Conservation (phyloP, 2,113 vertebrate species). For the Pitta sordida region DNA sequence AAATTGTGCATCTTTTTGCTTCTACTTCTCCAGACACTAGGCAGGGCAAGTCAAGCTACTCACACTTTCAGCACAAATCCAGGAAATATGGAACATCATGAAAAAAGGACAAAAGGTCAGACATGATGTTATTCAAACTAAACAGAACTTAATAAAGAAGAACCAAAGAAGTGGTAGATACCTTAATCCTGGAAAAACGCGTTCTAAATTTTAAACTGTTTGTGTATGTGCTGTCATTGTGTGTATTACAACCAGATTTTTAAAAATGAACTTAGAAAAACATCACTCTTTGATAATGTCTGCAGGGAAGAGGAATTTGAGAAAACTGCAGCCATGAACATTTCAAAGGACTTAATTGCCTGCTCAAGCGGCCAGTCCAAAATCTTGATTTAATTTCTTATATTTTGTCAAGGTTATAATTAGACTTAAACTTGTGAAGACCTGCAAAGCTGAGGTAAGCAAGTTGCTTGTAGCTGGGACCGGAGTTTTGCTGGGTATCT, state of each 20-base stretch:
- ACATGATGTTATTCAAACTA: neutral
- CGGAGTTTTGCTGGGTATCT: neutral
- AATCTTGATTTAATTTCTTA: neutral
- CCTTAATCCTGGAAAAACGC: neutral
- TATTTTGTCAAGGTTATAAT: conserved; percentile 18
- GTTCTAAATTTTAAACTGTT: neutral
- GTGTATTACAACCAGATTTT: neutral
- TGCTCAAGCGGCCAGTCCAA: neutral
- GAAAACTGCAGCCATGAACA: neutral
- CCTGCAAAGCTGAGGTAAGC: neutral
- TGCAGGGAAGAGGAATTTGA: neutral
- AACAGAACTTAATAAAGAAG: neutral
- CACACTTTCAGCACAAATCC: neutral
- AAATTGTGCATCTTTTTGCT: neutral
- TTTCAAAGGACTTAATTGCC: neutral
- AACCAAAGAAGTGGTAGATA: neutral
- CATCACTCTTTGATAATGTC: neutral
- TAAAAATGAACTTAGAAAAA: neutral
- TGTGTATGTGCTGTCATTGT: neutral
- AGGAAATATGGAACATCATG: neutral
- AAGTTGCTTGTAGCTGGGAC: neutral
- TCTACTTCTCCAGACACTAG: neutral
- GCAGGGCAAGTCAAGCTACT: neutral
- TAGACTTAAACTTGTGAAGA: neutral
- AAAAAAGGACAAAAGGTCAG: neutral